A percentile compares a stretch with the other conserved stretches of the same genome.
Evolutionary conservation across 2,888 invertebrate species (phyloP).

Genomic region (Trachelus stipa): DNA sequence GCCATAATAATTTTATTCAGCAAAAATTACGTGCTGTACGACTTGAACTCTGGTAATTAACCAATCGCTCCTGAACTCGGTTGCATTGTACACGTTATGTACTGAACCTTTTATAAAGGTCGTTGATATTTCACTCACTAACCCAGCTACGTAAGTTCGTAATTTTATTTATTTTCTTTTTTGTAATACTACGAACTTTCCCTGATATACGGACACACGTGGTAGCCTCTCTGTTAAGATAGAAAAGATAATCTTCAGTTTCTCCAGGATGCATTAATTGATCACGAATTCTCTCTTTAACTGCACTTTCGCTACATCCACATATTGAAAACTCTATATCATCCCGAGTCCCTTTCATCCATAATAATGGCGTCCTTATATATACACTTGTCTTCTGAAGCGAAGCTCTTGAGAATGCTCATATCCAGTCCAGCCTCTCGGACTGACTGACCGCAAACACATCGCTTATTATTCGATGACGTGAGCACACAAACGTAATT

Average conservation of each 20-base stretch:
- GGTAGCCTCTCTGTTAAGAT: neutral
- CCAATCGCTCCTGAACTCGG: neutral
- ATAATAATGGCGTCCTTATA: neutral
- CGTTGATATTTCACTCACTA: neutral
- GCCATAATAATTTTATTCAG: neutral
- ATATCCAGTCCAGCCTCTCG: neutral
- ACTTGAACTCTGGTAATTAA: neutral
- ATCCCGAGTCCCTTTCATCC: neutral
- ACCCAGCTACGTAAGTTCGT: neutral
- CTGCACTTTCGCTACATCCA: neutral
- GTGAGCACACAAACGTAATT: slow-evolving; percentile 1
- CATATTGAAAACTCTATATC: neutral
- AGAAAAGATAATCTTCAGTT: neutral
- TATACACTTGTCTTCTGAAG: neutral
- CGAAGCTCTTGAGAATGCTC: neutral
- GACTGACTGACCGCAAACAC: neutral
- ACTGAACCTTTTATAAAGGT: neutral
- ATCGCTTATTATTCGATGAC: slow-evolving; percentile 5
- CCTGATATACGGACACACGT: neutral
- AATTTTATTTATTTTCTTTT: neutral
- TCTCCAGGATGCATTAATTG: neutral
- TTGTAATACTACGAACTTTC: neutral
- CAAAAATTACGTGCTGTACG: neutral
- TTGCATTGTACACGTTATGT: neutral
- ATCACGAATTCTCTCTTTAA: neutral